A percentile compares a stretch with the other conserved stretches of the same genome.
Conservation (phyloP, 2,888 invertebrate species). For the Plebejus anna region DNA sequence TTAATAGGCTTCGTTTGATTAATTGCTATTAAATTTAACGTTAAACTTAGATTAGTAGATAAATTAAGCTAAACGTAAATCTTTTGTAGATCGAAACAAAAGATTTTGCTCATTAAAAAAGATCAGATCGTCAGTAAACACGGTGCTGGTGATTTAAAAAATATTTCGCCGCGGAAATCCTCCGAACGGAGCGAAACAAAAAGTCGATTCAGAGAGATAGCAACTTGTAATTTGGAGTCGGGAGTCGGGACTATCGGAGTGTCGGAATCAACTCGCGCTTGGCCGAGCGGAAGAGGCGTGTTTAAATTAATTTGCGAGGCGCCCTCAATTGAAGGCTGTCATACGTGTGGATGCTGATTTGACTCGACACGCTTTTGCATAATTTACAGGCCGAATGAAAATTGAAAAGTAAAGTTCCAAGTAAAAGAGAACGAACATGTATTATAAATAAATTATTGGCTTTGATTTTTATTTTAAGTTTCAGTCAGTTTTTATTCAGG, state of each 20-base stretch:
- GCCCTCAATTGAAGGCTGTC: not conserved
- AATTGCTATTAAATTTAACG: conserved; percentile 29
- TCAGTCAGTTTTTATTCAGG: too few relatives aligned
- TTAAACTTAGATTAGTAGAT: conserved; percentile 24
- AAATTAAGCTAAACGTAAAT: conserved; percentile 3
- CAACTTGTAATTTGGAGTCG: conserved; percentile 53
- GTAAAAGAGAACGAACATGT: too few relatives aligned
- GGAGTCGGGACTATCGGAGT: conserved; percentile 57
- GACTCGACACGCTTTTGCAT: not conserved
- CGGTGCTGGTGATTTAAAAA: conserved; percentile 39
- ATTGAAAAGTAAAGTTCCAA: not conserved
- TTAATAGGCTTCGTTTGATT: conserved; percentile 38
- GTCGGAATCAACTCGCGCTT: conserved; percentile 67
- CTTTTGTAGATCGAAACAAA: conserved; percentile 19
- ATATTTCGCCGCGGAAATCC: conserved; percentile 43
- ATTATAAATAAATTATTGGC: too few relatives aligned
- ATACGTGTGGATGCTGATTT: not conserved
- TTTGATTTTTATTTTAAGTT: too few relatives aligned
- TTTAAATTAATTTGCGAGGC: conserved; percentile 27
- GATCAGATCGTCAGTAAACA: conserved; percentile 42
- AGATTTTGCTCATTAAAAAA: conserved; percentile 40
- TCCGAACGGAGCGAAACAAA: conserved; percentile 53
- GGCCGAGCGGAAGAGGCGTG: conserved; percentile 57
- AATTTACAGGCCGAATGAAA: not conserved
- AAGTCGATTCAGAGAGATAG: conserved; percentile 52